Evolutionary conservation across 1,140 invertebrate genomes (phyloP).

Genomic region (Drosophila kanapiae): DNA sequence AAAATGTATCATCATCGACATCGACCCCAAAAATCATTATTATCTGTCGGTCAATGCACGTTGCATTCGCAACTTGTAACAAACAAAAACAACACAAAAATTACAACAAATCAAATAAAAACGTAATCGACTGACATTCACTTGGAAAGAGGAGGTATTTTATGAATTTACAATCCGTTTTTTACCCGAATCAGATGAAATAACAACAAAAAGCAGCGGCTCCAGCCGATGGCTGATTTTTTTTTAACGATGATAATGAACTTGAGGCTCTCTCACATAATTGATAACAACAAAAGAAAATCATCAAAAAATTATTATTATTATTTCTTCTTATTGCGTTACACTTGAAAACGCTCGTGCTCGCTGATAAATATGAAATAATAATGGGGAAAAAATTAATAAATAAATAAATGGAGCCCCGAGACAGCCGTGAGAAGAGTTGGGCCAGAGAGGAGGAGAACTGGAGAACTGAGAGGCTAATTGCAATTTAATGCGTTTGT

Average conservation of each 20-base stretch:
- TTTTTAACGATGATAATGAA: conserved; percentile 80
- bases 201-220: conserved; percentile 26
- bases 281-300: conserved; percentile 74
- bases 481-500: conserved; percentile 78
- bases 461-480: conserved; percentile 53
- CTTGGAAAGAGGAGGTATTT: conserved; percentile 58
- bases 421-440: conserved; percentile 17
- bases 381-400: conserved; percentile 66
- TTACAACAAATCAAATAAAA: conserved; percentile 25
- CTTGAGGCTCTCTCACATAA: conserved; percentile 66
- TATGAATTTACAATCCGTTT: conserved; percentile 41
- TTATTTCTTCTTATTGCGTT: conserved; percentile 39
- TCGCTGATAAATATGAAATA: conserved; percentile 65
- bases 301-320: conserved; percentile 47
- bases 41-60: conserved; percentile 65
- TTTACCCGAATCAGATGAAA: conserved; percentile 49
- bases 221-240: conserved; percentile 38
- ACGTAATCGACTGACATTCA: conserved; percentile 60
- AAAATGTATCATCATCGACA: conserved; percentile 58
- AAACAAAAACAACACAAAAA: conserved; percentile 36
- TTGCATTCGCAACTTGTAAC: conserved; percentile 34
- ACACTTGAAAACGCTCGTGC: conserved; percentile 55
- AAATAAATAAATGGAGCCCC: conserved; percentile 66
- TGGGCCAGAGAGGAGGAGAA: conserved; percentile 4
- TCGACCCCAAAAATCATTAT: conserved; percentile 44